phyloP scores from a whole-genome alignment of 2,888 invertebrate species.

The Mythimna vitellina region DNA sequence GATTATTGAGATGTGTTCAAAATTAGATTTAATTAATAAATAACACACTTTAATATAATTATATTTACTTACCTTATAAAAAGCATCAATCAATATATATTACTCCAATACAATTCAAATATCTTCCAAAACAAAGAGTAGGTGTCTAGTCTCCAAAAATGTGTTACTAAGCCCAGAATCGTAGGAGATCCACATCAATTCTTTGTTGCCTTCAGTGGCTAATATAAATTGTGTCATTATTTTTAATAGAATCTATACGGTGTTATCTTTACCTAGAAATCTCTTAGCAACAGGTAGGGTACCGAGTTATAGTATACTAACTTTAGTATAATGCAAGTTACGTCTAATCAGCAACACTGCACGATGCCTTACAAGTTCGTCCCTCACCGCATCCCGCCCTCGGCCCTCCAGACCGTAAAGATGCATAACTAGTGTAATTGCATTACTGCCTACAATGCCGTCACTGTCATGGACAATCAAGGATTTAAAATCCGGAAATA shows the following conservation, averaged over 20 bases:
- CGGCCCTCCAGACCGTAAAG: constrained; percentile 69
- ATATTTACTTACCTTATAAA: too few relatives aligned
- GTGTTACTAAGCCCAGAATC: neutral
- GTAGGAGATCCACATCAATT: neutral
- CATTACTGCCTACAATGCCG: constrained; percentile 77
- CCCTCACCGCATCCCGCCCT: constrained; percentile 72
- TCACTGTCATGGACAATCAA: constrained; percentile 65
- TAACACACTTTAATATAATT: neutral
- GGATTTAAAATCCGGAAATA: constrained; percentile 60
- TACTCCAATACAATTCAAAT: neutral
- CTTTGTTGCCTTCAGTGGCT: neutral
- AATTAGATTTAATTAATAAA: neutral
- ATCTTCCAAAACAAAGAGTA: neutral
- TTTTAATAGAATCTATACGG: neutral
- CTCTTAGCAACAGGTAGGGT: constrained; percentile 58
- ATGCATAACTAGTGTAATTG: constrained; percentile 80
- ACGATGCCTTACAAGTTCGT: constrained; percentile 79
- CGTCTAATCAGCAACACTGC: constrained; percentile 62
- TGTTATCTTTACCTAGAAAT: constrained; percentile 28
- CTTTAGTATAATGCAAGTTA: constrained; percentile 51
- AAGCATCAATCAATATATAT: neutral
- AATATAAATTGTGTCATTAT: neutral
- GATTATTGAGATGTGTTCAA: neutral
- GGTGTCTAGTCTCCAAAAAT: neutral
- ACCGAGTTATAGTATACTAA: constrained; percentile 19